phyloP scores from a whole-genome alignment of 2,797 vertebrate species.

The Falco berigora region DNA sequence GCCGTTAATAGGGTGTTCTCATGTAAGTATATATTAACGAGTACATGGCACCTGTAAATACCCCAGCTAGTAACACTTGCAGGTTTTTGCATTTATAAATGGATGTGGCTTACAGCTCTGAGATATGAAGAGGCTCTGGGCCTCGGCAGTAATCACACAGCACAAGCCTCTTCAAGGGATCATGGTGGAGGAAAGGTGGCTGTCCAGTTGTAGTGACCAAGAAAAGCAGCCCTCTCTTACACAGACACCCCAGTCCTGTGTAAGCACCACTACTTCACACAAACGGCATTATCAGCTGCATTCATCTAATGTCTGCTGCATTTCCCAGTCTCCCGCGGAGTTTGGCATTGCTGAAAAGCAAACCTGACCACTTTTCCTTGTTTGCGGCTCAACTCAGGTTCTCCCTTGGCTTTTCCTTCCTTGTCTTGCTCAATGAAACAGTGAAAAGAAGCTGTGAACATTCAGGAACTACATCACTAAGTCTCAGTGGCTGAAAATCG shows the following conservation, averaged over 20 bases:
- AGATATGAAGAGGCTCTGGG: neutral
- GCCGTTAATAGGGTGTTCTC: neutral
- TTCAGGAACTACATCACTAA: neutral
- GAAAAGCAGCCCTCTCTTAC: neutral
- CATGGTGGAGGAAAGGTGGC: neutral
- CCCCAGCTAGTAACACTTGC: neutral
- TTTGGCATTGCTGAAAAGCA: neutral
- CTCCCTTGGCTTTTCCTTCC: neutral
- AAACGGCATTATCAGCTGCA: neutral
- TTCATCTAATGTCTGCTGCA: neutral
- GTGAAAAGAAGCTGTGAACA: neutral
- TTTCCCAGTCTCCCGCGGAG: neutral
- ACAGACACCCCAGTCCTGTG: neutral
- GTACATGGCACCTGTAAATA: neutral
- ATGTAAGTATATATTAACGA: neutral
- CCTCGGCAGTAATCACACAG: neutral
- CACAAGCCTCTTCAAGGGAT: neutral
- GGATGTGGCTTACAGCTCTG: neutral
- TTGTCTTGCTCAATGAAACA: neutral
- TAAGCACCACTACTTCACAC: neutral
- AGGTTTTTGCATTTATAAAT: neutral
- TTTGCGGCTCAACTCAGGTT: neutral
- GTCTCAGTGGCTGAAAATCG: neutral
- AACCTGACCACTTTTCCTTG: neutral
- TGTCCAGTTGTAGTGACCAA: neutral